A percentile compares a stretch with the other conserved stretches of the same genome.
phyloP scores from a whole-genome alignment of 1,140 invertebrate genomes.

The Euglossa dilemma region DNA sequence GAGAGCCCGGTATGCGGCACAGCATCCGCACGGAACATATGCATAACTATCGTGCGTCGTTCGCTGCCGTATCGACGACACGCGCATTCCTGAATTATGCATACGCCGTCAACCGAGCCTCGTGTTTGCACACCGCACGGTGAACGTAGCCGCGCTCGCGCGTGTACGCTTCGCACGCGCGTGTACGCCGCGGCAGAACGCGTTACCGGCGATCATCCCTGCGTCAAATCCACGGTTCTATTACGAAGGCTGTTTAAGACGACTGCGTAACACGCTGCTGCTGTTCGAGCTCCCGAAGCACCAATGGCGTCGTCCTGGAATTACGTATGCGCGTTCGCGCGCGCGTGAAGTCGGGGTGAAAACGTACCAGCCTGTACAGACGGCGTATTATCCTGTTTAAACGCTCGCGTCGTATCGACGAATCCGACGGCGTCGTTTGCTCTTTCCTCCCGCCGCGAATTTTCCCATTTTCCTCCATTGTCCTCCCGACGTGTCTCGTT shows the following conservation, averaged over 20 bases:
- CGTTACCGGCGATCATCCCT: conserved; percentile 7
- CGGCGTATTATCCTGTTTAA: conserved; percentile 28
- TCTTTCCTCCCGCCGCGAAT: neutral
- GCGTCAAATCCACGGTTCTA: conserved; percentile 42
- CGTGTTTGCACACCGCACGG: conserved; percentile 48
- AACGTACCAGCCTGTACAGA: neutral
- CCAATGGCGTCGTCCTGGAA: conserved; percentile 7
- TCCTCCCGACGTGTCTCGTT: too few species aligned
- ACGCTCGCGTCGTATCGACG: neutral
- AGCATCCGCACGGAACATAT: conserved; percentile 56
- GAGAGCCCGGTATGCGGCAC: conserved; percentile 23
- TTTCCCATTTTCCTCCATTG: neutral
- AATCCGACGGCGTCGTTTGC: neutral
- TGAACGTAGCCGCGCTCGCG: neutral
- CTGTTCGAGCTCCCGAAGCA: conserved; percentile 24
- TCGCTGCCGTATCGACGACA: conserved; percentile 58
- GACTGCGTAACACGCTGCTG: conserved; percentile 29
- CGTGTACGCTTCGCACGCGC: neutral
- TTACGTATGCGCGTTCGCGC: conserved; percentile 5
- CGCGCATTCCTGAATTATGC: conserved; percentile 70
- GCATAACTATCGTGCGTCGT: conserved; percentile 61
- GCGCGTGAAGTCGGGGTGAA: neutral
- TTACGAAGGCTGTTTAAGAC: conserved; percentile 55
- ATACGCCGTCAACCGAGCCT: conserved; percentile 58
- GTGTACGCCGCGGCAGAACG: neutral